Evolutionary conservation across 2,113 vertebrate species (phyloP).

Genomic region (Poecilia latipinna): DNA sequence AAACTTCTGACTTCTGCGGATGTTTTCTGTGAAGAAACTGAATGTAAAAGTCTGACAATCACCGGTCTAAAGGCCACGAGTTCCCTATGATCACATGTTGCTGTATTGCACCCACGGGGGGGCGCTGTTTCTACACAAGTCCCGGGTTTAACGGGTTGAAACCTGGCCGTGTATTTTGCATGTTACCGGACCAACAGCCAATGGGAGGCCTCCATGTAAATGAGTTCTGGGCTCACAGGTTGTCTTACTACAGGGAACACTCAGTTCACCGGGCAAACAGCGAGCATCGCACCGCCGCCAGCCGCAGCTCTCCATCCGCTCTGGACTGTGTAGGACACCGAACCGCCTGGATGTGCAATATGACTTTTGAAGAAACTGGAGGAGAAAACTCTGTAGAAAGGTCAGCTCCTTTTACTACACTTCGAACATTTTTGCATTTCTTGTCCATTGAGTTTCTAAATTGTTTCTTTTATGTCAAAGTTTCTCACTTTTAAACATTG

Average conservation of each 20-base stretch:
- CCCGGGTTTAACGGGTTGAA: background rate
- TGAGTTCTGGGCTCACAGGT: constrained; percentile 1
- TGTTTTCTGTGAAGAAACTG: background rate
- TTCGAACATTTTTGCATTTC: background rate
- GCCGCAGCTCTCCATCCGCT: background rate
- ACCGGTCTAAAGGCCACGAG: background rate
- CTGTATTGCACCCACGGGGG: constrained; percentile 13
- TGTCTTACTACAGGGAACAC: constrained; percentile 3
- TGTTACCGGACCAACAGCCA: constrained; percentile 16
- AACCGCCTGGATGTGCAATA: constrained; percentile 77
- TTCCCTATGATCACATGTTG: background rate
- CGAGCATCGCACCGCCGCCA: background rate
- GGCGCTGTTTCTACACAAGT: constrained; percentile 31
- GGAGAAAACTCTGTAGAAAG: constrained; percentile 79
- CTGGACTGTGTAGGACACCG: constrained; percentile 38
- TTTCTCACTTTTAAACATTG: background rate
- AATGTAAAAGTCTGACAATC: background rate
- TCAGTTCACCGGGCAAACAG: background rate
- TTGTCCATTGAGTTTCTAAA: background rate
- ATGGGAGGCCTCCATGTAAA: constrained; percentile 66
- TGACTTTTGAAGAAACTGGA: constrained; percentile 82
- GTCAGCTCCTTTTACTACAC: constrained; percentile 35
- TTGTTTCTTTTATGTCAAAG: background rate
- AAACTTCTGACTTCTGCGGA: background rate
- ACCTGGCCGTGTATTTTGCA: background rate